These are phyloP conservation scores for Vollenhovia emeryi DNA, from an alignment of 1,140 invertebrate species.

Conservation along the genomic window DNA sequence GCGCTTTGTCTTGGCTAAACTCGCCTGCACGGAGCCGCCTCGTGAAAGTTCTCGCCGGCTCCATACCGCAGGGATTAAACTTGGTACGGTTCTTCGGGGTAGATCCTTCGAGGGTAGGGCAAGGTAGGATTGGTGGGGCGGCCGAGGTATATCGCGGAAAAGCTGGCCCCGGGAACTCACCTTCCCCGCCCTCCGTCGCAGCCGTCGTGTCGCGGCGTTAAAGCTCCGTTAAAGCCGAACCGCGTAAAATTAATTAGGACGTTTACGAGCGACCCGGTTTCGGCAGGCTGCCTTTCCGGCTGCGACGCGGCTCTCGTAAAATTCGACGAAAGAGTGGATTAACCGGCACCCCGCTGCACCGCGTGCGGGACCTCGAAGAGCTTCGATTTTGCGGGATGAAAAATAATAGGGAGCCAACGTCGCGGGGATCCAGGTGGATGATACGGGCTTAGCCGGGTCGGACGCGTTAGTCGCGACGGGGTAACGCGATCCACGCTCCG, in stretches of 20 bases:
- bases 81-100: constrained; percentile 35
- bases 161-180: constrained; percentile 24
- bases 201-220: constrained; percentile 13
- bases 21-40: constrained; percentile 13
- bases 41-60: constrained; percentile 47
- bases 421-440: constrained; percentile 43
- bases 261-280: constrained; percentile 65
- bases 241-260: constrained; percentile 73
- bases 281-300: not conserved
- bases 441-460: constrained; percentile 32
- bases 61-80: constrained; percentile 58
- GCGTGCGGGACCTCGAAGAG: not conserved
- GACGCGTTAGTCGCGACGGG: constrained; percentile 48
- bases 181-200: not conserved
- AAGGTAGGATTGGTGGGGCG: not conserved
- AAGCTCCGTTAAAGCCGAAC: constrained; percentile 60
- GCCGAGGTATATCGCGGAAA: constrained; percentile 39
- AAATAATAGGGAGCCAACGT: constrained; percentile 39
- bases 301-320: constrained; percentile 51
- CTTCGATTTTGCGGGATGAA: constrained; percentile 12
- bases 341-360: not conserved
- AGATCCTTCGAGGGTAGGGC: not conserved
- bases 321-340: constrained; percentile 61
- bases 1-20: constrained; percentile 49
- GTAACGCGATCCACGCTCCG: constrained; percentile 24